Evolutionary conservation across 2,888 invertebrate genomes (phyloP).

Genomic region (Acronicta alni): DNA sequence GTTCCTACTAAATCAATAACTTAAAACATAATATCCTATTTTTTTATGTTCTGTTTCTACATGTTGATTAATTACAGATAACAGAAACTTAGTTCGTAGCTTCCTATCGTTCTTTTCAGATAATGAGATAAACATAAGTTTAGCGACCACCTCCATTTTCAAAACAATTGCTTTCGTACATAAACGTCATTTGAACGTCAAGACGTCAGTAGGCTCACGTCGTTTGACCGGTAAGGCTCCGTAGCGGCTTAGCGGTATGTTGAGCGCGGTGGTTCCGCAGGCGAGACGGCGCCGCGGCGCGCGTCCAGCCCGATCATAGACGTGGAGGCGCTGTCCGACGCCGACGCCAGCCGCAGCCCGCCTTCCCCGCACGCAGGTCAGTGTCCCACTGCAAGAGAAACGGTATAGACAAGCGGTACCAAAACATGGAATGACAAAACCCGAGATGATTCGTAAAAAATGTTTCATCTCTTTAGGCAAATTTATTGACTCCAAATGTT

Average conservation of each 20-base stretch:
- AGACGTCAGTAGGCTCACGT: conserved; percentile 54
- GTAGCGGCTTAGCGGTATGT: conserved; percentile 64
- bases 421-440: conserved; percentile 15
- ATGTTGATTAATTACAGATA: conserved; percentile 14
- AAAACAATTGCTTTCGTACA: conserved; percentile 51
- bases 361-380: conserved; percentile 90
- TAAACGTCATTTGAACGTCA: conserved; percentile 48
- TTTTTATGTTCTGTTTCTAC: too few relatives aligned
- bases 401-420: conserved; percentile 75
- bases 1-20: too few relatives aligned
- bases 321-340: conserved; percentile 91
- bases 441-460: conserved; percentile 7
- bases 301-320: conserved; percentile 91
- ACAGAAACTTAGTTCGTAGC: conserved; percentile 50
- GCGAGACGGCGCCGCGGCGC: conserved; percentile 91
- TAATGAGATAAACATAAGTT: conserved; percentile 46
- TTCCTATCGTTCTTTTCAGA: conserved; percentile 54
- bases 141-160: conserved; percentile 49
- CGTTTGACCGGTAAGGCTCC: conserved; percentile 61
- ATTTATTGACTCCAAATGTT: conserved; percentile 1
- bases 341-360: conserved; percentile 86
- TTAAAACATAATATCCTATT: not conserved
- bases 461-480: conserved; percentile 4
- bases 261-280: conserved; percentile 78
- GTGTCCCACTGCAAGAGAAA: conserved; percentile 74